phyloP scores from a whole-genome alignment of 2,113 vertebrate genomes.

The Camelus dromedarius region DNA sequence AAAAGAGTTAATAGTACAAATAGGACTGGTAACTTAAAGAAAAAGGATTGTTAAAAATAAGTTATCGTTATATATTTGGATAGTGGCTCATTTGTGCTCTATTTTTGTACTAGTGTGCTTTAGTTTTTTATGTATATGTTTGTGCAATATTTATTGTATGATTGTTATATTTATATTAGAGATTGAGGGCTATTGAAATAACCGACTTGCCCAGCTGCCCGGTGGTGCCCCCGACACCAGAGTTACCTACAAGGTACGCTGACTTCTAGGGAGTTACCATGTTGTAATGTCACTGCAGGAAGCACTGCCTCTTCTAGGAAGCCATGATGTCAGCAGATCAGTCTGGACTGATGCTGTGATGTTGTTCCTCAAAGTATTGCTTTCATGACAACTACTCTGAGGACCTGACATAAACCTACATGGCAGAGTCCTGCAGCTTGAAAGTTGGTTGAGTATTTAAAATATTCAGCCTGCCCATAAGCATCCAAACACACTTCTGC shows the following conservation, averaged over 20 bases:
- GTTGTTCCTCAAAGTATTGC: constrained; percentile 74
- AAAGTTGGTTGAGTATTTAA: constrained; percentile 85
- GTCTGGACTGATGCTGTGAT: constrained; percentile 79
- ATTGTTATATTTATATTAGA: constrained; percentile 92
- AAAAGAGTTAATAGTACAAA: not conserved
- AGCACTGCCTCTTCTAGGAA: constrained; percentile 77
- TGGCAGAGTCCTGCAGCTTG: constrained; percentile 75
- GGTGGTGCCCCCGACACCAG: constrained; percentile 90
- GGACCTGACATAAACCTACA: constrained; percentile 76
- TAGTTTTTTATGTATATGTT: constrained; percentile 84
- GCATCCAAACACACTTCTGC: constrained; percentile 85
- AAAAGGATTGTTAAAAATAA: constrained; percentile 32
- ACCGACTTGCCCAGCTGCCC: constrained; percentile 92
- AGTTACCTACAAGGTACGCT: constrained; percentile 92
- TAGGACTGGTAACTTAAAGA: constrained; percentile 14
- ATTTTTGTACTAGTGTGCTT: constrained; percentile 80
- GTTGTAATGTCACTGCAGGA: constrained; percentile 84
- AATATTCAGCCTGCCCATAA: constrained; percentile 84
- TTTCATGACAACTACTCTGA: constrained; percentile 78
- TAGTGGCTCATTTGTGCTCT: constrained; percentile 59
- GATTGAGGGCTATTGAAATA: constrained; percentile 93
- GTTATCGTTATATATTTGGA: not conserved
- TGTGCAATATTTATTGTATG: constrained; percentile 90
- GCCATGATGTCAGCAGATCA: constrained; percentile 81
- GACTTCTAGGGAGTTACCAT: constrained; percentile 87